Evolutionary conservation across 2,797 vertebrate genomes (phyloP).

Genomic region (Scomberomorus guttatus): DNA sequence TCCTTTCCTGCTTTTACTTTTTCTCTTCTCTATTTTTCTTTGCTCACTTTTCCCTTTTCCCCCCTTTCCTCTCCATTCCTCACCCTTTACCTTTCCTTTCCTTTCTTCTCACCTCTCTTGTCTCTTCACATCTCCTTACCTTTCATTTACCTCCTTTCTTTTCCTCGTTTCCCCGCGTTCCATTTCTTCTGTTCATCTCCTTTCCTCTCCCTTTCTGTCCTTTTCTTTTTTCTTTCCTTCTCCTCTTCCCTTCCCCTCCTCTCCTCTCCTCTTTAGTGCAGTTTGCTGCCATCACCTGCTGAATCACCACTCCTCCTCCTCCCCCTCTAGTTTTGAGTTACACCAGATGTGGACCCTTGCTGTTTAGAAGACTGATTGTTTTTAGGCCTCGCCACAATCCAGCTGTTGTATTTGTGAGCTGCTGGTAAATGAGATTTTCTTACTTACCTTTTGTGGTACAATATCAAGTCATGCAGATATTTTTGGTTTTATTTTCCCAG

Average conservation of each 20-base stretch:
- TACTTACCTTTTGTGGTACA: constrained; percentile 23
- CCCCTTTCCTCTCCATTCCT: background rate
- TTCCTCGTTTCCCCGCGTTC: background rate
- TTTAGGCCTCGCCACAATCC: constrained; percentile 87
- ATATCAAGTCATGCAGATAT: background rate
- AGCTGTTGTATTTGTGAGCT: constrained; percentile 89
- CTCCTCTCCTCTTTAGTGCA: constrained; percentile 48
- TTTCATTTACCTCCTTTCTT: background rate
- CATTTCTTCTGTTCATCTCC: background rate
- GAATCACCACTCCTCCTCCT: constrained; percentile 82
- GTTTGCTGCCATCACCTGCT: constrained; percentile 89
- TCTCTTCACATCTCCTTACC: no score
- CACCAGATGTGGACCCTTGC: constrained; percentile 92
- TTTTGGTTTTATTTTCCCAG: background rate
- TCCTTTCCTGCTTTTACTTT: background rate
- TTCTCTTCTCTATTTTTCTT: background rate
- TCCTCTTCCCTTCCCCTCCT: background rate
- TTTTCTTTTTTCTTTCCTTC: no score
- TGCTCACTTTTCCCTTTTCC: background rate
- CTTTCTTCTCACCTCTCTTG: background rate
- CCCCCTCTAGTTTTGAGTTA: constrained; percentile 83
- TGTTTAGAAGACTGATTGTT: constrained; percentile 91
- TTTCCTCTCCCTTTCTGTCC: background rate
- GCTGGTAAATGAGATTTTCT: constrained; percentile 80
- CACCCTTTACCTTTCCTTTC: background rate